Conservation (phyloP, 2,797 vertebrate species). For the Oreonectes daqikongensis region DNA sequence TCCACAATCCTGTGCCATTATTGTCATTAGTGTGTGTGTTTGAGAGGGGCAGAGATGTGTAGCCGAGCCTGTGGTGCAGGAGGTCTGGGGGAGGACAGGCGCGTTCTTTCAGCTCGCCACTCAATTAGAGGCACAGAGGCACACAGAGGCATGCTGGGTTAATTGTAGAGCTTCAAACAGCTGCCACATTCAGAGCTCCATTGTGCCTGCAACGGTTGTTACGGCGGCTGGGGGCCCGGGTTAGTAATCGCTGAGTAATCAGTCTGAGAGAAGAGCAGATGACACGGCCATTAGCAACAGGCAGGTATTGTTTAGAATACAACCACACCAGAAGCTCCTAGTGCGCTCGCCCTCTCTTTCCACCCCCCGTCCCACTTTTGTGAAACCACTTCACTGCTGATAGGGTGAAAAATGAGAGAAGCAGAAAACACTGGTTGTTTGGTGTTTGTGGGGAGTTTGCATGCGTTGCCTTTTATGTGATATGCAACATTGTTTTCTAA, state of each 20-base stretch:
- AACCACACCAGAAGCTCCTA: conserved; percentile 41
- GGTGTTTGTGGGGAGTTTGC: background rate
- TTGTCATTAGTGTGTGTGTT: conserved; percentile 72
- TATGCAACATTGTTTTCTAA: too few relatives aligned
- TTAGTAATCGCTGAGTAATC: conserved; percentile 84
- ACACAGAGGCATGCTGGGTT: conserved; percentile 79
- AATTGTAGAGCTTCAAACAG: conserved; percentile 83
- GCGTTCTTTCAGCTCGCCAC: conserved; percentile 78
- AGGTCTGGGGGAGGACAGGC: conserved; percentile 74
- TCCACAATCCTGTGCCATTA: conserved; percentile 77
- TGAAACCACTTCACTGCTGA: conserved; percentile 14
- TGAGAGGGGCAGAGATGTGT: conserved; percentile 39
- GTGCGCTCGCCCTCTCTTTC: background rate
- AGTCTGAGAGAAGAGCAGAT: conserved; percentile 73
- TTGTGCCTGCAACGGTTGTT: conserved; percentile 82
- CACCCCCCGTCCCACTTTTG: background rate
- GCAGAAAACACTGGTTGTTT: conserved; percentile 9
- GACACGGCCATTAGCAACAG: conserved; percentile 78
- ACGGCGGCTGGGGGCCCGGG: conserved; percentile 75
- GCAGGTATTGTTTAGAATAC: conserved; percentile 73
- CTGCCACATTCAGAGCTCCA: conserved; percentile 79
- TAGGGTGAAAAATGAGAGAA: background rate
- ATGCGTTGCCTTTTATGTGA: too few relatives aligned
- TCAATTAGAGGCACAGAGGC: conserved; percentile 77
- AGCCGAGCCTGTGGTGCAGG: conserved; percentile 68